These are phyloP conservation scores for Lophius piscatorius DNA, from an alignment of 2,113 vertebrate species.

Conservation along the genomic window DNA sequence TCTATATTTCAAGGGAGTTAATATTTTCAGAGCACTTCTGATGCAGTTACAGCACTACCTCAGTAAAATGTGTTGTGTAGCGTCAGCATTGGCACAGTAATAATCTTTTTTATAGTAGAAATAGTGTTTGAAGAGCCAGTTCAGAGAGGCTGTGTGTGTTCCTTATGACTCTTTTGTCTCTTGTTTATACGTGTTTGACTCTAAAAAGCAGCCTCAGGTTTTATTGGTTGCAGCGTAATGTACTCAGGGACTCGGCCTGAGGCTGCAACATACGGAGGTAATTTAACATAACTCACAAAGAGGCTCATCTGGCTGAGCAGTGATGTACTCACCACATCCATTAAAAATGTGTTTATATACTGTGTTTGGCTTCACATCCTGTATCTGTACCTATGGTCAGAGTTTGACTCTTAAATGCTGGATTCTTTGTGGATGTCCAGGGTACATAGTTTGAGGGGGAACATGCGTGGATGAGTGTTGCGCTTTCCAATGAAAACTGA, in stretches of 20 bases:
- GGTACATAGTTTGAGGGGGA: background rate
- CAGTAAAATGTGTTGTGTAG: background rate
- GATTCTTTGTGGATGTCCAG: background rate
- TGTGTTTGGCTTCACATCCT: slow-evolving; percentile 20
- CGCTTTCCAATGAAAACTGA: no score
- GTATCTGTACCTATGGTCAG: background rate
- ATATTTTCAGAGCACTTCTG: background rate
- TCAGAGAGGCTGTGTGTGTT: background rate
- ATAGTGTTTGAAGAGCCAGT: background rate
- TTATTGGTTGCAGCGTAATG: background rate
- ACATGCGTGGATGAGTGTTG: background rate
- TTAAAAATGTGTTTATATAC: slow-evolving; percentile 34
- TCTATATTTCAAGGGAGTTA: background rate
- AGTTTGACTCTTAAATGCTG: slow-evolving; percentile 3
- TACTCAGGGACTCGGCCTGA: slow-evolving; percentile 3
- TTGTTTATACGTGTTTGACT: background rate
- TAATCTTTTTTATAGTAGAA: background rate
- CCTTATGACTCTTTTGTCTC: slow-evolving; percentile 5
- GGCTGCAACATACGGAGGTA: slow-evolving; percentile 49
- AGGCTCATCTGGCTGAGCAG: slow-evolving; percentile 4
- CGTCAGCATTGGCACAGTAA: background rate
- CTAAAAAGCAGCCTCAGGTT: no score
- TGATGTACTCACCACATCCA: slow-evolving; percentile 21
- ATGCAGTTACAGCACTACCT: no score
- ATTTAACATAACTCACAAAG: slow-evolving; percentile 22